Evolutionary conservation across 2,113 vertebrate species (phyloP), one percentile per base, ranked within the genome.

Genomic region (Menidia beryllina): DNA sequence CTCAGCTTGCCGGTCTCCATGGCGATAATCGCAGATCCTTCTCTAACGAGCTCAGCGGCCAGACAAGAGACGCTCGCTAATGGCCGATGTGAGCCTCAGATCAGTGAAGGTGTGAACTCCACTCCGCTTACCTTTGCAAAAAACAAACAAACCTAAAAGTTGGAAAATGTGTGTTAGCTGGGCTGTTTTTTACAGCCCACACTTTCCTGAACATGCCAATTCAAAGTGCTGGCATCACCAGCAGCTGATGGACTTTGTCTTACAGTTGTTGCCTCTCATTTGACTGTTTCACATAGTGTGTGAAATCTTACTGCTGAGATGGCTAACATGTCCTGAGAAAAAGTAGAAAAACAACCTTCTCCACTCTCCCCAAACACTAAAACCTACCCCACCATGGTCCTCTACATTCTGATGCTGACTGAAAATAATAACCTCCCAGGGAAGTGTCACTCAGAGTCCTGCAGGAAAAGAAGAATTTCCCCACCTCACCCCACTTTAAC

Each of bases 341-440:
- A 41, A 50, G 11, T n/a, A n/a, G 12, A 39, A 39, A 69, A 62
- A 62, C 43, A 54, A 48, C 15, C 36, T 36, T 51, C 7, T 25
- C 12, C 41, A 9, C 41, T 12, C 21, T 49, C 61, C 53, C 25
- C 0, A 45, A 66, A 53, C 24, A 23, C 36, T 10, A 17, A 13
- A 4, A 20, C 43, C 45, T 15, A 23, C 34, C 17, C n/a, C 36
- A 43, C 30, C 41, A 26, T 19, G 2, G 19, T 52, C 49, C 24
- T 5, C 20, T 52, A 21, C 13, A 7, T 50, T 21, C 25, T 34
- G 27, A 21, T 38, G 51, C 19, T 12, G 41, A 45, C 51, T 54
- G 58, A 62, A 72, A 62, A 63, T 62, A 72, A 48, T 23, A 25
- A 62, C 36, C 58, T 62, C 50, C 52, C 26, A 17, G 27, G 51